Evolutionary conservation across 2,797 vertebrate species (phyloP).

Genomic region (Phrynocephalus guinanensis): DNA sequence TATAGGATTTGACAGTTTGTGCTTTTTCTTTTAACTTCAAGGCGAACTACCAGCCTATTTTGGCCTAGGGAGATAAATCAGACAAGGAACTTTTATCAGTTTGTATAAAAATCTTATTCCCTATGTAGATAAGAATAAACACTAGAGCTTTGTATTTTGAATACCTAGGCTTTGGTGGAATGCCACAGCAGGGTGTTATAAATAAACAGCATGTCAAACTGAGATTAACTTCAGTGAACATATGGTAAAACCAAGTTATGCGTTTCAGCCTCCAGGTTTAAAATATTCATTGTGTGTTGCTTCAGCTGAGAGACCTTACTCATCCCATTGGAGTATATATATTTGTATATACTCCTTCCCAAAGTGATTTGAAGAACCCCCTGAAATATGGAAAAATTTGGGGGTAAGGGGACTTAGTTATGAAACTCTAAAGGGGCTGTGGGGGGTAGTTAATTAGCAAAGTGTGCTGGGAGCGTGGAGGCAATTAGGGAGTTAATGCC

Average conservation of each 20-base stretch:
- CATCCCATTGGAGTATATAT: background rate
- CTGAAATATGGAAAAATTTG: too few species aligned
- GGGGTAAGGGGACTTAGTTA: too few species aligned
- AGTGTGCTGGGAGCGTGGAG: too few species aligned
- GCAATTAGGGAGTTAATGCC: too few species aligned
- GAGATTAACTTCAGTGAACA: conserved; percentile 47
- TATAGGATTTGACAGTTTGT: conserved; percentile 63
- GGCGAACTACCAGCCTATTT: conserved; percentile 68
- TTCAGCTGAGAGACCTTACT: conserved; percentile 6
- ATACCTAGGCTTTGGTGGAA: background rate
- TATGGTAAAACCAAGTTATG: conserved; percentile 41
- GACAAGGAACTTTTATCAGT: conserved; percentile 62
- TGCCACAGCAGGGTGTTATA: conserved; percentile 41
- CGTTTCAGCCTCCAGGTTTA: conserved; percentile 39
- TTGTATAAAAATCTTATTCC: conserved; percentile 66
- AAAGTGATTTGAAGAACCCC: too few species aligned
- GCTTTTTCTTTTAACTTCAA: conserved; percentile 62
- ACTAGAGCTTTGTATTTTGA: conserved; percentile 40
- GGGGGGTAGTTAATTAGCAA: too few species aligned
- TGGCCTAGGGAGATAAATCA: conserved; percentile 65
- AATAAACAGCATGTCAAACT: conserved; percentile 52
- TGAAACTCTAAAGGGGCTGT: too few species aligned
- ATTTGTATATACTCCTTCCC: too few species aligned
- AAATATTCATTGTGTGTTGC: conserved; percentile 49
- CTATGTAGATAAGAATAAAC: conserved; percentile 50